Evolutionary conservation across 2,797 vertebrate genomes (phyloP).

Genomic region (Rhabdophis nuchalis): DNA sequence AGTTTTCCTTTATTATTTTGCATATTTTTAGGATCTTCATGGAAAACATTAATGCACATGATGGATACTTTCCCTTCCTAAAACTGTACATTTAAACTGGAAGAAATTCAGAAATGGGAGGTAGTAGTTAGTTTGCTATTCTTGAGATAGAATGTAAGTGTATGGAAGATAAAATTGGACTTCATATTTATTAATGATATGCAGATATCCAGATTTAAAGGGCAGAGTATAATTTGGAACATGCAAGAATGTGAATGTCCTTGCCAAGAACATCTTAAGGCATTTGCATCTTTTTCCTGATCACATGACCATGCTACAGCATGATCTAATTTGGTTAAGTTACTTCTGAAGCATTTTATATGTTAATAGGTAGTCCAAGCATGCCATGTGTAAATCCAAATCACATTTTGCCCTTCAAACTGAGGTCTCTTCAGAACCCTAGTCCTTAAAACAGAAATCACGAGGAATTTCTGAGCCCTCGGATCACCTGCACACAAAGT

Average conservation of each 20-base stretch:
- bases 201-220: background rate
- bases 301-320: background rate
- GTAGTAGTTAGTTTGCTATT: slow-evolving; percentile 6
- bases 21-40: background rate
- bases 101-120: background rate
- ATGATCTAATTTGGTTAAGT: background rate
- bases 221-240: background rate
- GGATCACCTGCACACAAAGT: background rate
- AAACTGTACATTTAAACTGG: background rate
- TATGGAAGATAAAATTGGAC: background rate
- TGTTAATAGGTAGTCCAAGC: background rate
- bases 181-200: background rate
- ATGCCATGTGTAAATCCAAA: background rate
- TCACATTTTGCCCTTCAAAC: background rate
- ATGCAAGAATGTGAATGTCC: background rate
- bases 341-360: background rate
- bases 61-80: slow-evolving; percentile 30
- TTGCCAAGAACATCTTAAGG: background rate
- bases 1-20: slow-evolving; percentile 2
- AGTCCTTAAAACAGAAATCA: background rate
- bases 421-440: background rate
- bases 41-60: background rate
- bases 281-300: background rate
- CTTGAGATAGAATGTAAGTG: slow-evolving; percentile 15
- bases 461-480: background rate